phyloP scores from a whole-genome alignment of 2,888 invertebrate genomes.

The Danaus chrysippus region DNA sequence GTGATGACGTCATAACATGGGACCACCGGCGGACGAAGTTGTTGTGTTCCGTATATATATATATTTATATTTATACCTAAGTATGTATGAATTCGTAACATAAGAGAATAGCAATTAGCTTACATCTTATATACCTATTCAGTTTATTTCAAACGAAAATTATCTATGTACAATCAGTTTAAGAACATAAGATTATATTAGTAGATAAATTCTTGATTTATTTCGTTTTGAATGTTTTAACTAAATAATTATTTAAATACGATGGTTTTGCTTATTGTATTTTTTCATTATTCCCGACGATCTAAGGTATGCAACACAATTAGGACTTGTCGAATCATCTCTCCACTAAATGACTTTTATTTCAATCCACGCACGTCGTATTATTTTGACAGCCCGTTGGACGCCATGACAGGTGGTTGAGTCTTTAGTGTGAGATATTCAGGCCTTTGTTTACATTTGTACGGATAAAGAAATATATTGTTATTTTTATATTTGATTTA shows the following conservation, averaged over 20 bases:
- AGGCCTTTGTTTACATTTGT: constrained; percentile 3
- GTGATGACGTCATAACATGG: constrained; percentile 12
- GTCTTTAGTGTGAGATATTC: constrained; percentile 16
- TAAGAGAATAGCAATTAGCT: no score
- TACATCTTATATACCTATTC: no score
- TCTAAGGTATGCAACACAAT: constrained; percentile 35
- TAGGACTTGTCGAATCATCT: constrained; percentile 55
- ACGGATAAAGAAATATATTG: constrained; percentile 1
- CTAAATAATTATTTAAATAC: no score
- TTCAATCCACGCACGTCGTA: constrained; percentile 51
- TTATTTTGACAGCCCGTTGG: constrained; percentile 57
- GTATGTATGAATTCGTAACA: no score
- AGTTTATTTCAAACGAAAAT: no score
- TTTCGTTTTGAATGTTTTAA: no score
- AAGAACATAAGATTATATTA: no score
- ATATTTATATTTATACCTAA: background rate
- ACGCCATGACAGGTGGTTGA: constrained; percentile 59
- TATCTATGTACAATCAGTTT: no score
- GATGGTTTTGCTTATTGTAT: background rate
- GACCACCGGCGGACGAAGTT: constrained; percentile 32
- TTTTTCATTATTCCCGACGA: constrained; percentile 19
- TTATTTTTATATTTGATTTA: background rate
- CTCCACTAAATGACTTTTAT: constrained; percentile 65
- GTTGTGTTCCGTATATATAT: constrained; percentile 26
- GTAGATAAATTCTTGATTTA: no score